Conservation (phyloP, 2,797 vertebrate species). For the Hemitrygon akajei region DNA sequence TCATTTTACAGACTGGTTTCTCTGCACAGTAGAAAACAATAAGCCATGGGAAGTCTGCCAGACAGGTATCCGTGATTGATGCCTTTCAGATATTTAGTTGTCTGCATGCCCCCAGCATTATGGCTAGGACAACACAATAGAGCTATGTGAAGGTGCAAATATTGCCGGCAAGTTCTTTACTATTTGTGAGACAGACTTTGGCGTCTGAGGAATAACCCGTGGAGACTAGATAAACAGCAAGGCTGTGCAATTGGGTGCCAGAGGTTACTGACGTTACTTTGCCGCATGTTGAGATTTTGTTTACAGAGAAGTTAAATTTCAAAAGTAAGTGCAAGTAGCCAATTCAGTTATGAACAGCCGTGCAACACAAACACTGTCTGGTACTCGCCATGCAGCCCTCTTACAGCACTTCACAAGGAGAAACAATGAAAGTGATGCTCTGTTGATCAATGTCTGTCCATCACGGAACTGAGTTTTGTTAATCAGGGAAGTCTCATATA, state of each 20-base stretch:
- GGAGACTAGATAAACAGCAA: background rate
- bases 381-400: too few species aligned
- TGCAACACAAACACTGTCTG: background rate
- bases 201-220: background rate
- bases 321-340: background rate
- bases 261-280: background rate
- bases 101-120: slow-evolving; percentile 7
- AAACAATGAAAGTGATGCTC: background rate
- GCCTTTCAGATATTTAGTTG: slow-evolving; percentile 10
- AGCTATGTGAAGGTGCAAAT: background rate
- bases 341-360: background rate
- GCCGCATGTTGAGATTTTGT: background rate
- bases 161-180: background rate
- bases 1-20: slow-evolving; percentile 2
- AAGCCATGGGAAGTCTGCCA: background rate
- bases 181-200: background rate
- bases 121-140: background rate
- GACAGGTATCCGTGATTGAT: slow-evolving; percentile 30
- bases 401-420: background rate
- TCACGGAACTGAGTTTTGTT: background rate
- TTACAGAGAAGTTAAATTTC: slow-evolving; percentile 21
- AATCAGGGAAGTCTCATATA: background rate
- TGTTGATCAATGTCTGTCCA: background rate
- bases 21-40: slow-evolving; percentile 15
- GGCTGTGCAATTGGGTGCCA: background rate